These are phyloP conservation scores for Gallinago undulata DNA, from an alignment of 2,113 vertebrate species.

Conservation along the genomic window DNA sequence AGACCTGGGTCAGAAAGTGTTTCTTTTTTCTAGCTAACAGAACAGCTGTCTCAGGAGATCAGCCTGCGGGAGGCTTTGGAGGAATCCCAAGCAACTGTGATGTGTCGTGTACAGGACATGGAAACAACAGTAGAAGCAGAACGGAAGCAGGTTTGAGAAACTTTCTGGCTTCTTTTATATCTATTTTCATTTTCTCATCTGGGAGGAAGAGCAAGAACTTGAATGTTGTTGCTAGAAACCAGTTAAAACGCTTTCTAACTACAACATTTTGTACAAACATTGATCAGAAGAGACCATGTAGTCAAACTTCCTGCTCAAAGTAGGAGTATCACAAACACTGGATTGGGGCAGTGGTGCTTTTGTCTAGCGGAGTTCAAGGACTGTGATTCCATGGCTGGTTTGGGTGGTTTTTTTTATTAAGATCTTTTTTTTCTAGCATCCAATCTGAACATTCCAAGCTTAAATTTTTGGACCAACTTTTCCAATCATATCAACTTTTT, in stretches of 20 bases:
- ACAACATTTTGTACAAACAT: neutral
- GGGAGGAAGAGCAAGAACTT: neutral
- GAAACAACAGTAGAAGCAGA: constrained; percentile 69
- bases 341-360: neutral
- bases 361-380: neutral
- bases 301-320: neutral
- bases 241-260: neutral
- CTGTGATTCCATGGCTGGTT: neutral
- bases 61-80: constrained; percentile 58
- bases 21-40: constrained; percentile 63
- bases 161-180: neutral
- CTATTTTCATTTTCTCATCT: neutral
- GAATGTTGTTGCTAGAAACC: neutral
- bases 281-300: neutral
- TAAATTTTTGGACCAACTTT: neutral
- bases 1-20: neutral
- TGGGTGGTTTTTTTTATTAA: neutral
- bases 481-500: neutral
- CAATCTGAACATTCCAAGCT: neutral
- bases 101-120: constrained; percentile 74
- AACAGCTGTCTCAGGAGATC: constrained; percentile 71
- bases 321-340: too few species aligned
- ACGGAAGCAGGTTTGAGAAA: constrained; percentile 66
- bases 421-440: neutral
- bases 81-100: constrained; percentile 67